These are phyloP conservation scores for Gastrophysa polygoni DNA, from an alignment of 2,888 invertebrate species.

Conservation along the genomic window DNA sequence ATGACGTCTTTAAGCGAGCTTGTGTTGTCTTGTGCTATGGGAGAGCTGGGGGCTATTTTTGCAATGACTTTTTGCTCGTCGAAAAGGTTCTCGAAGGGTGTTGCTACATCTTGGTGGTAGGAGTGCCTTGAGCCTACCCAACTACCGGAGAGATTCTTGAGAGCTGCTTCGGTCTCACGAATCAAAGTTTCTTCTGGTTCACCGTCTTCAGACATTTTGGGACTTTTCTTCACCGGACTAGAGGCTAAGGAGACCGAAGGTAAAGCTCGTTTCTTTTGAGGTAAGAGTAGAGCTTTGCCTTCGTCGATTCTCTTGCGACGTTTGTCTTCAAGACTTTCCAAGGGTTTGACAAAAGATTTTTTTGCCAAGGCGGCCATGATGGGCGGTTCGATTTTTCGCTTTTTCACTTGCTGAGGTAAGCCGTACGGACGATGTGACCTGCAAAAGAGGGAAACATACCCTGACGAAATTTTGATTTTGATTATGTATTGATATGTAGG, in stretches of 20 bases:
- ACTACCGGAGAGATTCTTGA: conserved; percentile 85
- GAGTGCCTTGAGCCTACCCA: conserved; percentile 76
- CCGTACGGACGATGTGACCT: conserved; percentile 56
- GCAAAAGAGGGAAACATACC: conserved; percentile 39
- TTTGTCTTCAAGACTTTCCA: conserved; percentile 54
- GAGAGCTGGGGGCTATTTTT: conserved; percentile 71
- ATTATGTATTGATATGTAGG: too few species aligned
- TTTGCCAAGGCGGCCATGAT: conserved; percentile 52
- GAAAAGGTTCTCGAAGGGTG: conserved; percentile 83
- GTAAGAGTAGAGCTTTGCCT: conserved; percentile 59
- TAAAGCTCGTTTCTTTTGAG: conserved; percentile 66
- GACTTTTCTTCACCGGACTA: conserved; percentile 57
- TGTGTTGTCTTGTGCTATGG: too few species aligned
- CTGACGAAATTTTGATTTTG: not conserved
- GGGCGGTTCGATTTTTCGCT: conserved; percentile 67
- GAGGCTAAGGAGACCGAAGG: conserved; percentile 45
- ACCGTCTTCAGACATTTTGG: conserved; percentile 57
- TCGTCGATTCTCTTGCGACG: conserved; percentile 60
- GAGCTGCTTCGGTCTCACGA: conserved; percentile 85
- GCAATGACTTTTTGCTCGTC: conserved; percentile 77
- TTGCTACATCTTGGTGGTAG: conserved; percentile 77
- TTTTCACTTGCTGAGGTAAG: conserved; percentile 67
- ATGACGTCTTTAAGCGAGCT: conserved; percentile 72
- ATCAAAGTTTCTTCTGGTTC: conserved; percentile 81
- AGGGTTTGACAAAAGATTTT: conserved; percentile 43